These are phyloP conservation scores for Parauchenoglanis ngamensis DNA, from an alignment of 2,797 vertebrate species.

Conservation along the genomic window DNA sequence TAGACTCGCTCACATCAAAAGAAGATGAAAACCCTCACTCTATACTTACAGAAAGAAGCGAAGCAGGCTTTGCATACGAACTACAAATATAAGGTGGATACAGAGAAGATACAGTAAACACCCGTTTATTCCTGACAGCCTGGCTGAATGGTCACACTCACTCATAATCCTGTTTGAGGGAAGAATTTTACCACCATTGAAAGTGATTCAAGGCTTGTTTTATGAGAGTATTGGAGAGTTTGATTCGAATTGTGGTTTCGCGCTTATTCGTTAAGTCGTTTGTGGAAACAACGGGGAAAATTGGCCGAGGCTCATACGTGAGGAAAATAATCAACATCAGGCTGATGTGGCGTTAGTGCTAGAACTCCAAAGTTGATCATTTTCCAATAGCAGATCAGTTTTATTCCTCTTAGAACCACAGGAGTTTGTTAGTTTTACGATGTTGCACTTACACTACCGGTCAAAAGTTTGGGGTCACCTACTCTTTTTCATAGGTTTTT, in stretches of 20 bases:
- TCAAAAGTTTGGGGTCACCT: no score
- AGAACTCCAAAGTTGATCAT: neutral
- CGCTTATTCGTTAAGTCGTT: neutral
- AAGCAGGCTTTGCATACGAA: slow-evolving; percentile 71
- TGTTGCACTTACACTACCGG: neutral
- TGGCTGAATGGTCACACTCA: neutral
- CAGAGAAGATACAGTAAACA: neutral
- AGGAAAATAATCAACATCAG: neutral
- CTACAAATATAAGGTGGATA: slow-evolving; percentile 62
- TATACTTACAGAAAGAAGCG: slow-evolving; percentile 28
- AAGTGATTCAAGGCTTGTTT: slow-evolving; percentile 15
- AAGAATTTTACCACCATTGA: neutral
- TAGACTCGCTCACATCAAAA: slow-evolving; percentile 80
- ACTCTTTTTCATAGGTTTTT: no score
- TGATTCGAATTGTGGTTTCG: neutral
- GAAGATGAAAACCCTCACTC: slow-evolving; percentile 58
- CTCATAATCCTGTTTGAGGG: neutral
- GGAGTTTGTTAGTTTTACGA: neutral
- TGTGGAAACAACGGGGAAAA: neutral
- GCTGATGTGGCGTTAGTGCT: neutral
- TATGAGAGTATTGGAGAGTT: neutral
- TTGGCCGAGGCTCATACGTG: neutral
- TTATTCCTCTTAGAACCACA: neutral
- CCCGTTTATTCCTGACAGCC: neutral
- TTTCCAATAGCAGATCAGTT: neutral